A percentile compares a stretch with the other conserved stretches of the same genome.
phyloP scores from a whole-genome alignment of 64 coral and sea anemone species.

The Montipora efflorescens region DNA sequence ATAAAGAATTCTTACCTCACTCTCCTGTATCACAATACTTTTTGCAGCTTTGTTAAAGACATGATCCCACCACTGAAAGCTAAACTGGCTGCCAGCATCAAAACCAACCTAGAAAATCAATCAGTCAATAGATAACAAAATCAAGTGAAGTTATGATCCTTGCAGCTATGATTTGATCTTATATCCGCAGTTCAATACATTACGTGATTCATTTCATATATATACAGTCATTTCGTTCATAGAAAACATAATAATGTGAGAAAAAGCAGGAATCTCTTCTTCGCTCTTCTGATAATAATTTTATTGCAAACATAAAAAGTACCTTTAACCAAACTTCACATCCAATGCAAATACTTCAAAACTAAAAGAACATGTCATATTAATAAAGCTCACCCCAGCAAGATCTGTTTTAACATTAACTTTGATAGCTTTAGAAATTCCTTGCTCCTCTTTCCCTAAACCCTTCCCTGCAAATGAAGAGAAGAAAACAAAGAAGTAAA shows the following conservation, averaged over 20 bases:
- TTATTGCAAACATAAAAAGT: no score
- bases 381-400: conserved; percentile 71
- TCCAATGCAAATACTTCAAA: background rate
- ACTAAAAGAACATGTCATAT: background rate
- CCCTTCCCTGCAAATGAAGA: conserved; percentile 83
- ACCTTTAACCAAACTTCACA: background rate
- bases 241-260: no score
- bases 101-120: conserved; percentile 70
- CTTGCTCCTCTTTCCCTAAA: conserved; percentile 94
- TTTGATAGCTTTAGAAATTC: conserved; percentile 93
- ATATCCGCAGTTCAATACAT: no score
- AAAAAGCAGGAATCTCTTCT: no score
- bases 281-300: no score
- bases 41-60: conserved; percentile 97
- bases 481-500: no score
- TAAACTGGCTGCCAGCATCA: conserved; percentile 91
- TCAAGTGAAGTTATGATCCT: no score
- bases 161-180: no score
- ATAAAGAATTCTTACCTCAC: conserved; percentile 60
- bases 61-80: conserved; percentile 98
- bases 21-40: conserved; percentile 85
- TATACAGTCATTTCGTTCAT: no score
- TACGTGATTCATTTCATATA: no score
- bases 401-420: conserved; percentile 94
- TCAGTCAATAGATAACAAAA: background rate